Conservation (phyloP, 2,113 vertebrate genomes). For the Sinocyclocheilus grahami region DNA sequence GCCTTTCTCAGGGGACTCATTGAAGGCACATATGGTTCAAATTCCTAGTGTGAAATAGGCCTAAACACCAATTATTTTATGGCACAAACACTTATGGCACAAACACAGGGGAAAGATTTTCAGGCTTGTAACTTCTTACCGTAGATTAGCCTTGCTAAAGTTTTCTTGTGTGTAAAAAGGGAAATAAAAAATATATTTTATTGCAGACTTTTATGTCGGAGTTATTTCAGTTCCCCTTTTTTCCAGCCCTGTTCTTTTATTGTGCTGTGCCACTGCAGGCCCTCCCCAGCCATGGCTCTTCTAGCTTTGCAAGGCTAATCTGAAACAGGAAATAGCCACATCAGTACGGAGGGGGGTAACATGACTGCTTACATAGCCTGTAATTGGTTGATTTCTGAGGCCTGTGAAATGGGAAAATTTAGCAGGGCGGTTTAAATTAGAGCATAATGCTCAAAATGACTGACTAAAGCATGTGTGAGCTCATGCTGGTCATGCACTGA, state of each 20-base stretch:
- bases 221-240: conserved; percentile 46
- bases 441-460: neutral
- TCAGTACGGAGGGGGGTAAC: conserved; percentile 67
- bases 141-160: conserved; percentile 68
- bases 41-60: conserved; percentile 71
- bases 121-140: conserved; percentile 64
- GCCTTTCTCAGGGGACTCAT: conserved; percentile 63
- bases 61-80: conserved; percentile 75
- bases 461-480: conserved; percentile 38
- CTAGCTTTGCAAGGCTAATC: conserved; percentile 70
- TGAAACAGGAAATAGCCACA: conserved; percentile 77
- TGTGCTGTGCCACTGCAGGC: conserved; percentile 39
- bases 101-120: conserved; percentile 71
- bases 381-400: conserved; percentile 79
- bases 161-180: conserved; percentile 69
- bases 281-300: conserved; percentile 57
- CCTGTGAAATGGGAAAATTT: conserved; percentile 67
- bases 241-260: conserved; percentile 59
- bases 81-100: conserved; percentile 72
- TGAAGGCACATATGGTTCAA: conserved; percentile 69
- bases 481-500: conserved; percentile 19
- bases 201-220: conserved; percentile 52
- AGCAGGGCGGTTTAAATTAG: neutral
- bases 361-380: conserved; percentile 73
- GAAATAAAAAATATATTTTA: conserved; percentile 65